Percentiles rank a stretch among this genome's conserved stretches.
These are phyloP conservation scores for Halesus radiatus DNA, from an alignment of 1,140 invertebrate species.

Conservation along the genomic window DNA sequence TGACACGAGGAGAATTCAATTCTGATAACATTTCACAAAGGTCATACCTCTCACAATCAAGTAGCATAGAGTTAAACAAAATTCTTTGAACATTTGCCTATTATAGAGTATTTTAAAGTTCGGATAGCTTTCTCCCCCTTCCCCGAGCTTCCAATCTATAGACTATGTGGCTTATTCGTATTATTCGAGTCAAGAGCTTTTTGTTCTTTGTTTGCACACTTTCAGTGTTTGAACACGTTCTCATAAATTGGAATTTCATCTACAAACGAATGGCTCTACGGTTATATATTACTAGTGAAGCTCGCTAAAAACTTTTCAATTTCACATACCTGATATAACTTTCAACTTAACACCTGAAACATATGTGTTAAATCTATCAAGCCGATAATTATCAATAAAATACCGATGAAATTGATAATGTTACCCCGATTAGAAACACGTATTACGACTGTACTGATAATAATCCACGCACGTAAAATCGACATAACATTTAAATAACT, in stretches of 20 bases:
- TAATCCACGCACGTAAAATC: too few relatives aligned
- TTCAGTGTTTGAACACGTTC: conserved; percentile 50
- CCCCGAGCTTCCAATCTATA: neutral
- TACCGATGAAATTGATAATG: too few relatives aligned
- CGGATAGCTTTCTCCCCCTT: neutral
- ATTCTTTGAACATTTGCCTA: neutral
- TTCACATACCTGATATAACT: too few relatives aligned
- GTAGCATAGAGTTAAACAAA: neutral
- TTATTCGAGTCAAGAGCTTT: conserved; percentile 39
- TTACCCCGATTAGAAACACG: too few relatives aligned
- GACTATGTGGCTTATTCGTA: conserved; percentile 22
- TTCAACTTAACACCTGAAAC: neutral
- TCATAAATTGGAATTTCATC: conserved; percentile 56
- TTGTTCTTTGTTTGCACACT: conserved; percentile 45
- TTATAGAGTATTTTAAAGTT: conserved; percentile 15
- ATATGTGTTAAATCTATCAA: neutral
- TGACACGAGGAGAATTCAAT: too few relatives aligned
- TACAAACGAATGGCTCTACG: conserved; percentile 41
- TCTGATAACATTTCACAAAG: too few relatives aligned
- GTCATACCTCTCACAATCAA: neutral
- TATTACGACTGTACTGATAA: too few relatives aligned
- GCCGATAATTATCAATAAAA: too few relatives aligned
- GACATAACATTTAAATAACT: too few relatives aligned
- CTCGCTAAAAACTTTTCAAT: neutral
- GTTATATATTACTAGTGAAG: neutral